Conservation (phyloP, 2,888 invertebrate species). For the Apoda limacodes region DNA sequence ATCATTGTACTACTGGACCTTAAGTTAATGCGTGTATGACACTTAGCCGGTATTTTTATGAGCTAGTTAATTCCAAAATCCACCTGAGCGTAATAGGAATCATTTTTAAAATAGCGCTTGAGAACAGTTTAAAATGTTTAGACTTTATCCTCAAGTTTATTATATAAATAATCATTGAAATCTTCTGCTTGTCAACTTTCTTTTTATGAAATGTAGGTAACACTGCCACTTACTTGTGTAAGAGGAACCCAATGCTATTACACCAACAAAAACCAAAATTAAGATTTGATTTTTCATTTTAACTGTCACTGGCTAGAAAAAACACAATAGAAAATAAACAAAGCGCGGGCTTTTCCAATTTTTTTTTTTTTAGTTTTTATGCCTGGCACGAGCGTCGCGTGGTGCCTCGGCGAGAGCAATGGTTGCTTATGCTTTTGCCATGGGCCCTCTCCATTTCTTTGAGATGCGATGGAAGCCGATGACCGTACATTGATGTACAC, state of each 20-base stretch:
- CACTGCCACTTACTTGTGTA: slow-evolving; percentile 50
- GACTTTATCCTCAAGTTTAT: too few relatives aligned
- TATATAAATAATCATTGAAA: too few relatives aligned
- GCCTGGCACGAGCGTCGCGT: slow-evolving; percentile 33
- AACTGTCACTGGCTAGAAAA: too few relatives aligned
- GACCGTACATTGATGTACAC: too few relatives aligned
- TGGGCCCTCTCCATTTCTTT: slow-evolving; percentile 11
- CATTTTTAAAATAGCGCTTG: too few relatives aligned
- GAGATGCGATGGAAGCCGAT: slow-evolving; percentile 18
- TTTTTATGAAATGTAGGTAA: slow-evolving; percentile 34
- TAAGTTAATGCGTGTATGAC: too few relatives aligned
- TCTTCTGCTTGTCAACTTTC: slow-evolving; percentile 45
- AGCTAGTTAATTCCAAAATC: too few relatives aligned
- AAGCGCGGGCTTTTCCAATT: slow-evolving; percentile 12
- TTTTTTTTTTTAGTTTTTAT: slow-evolving; percentile 16
- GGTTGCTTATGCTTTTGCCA: slow-evolving; percentile 30
- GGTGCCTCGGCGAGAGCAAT: slow-evolving; percentile 44
- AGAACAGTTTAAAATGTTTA: too few relatives aligned
- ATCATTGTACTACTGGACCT: too few relatives aligned
- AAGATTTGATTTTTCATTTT: slow-evolving; percentile 45
- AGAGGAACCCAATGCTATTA: slow-evolving; percentile 40
- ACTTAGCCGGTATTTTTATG: too few relatives aligned
- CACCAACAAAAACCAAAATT: slow-evolving; percentile 37
- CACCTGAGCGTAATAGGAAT: too few relatives aligned
- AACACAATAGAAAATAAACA: slow-evolving; percentile 13